Conservation (phyloP, 2,797 vertebrate genomes). For the Nyctalus aviator region DNA sequence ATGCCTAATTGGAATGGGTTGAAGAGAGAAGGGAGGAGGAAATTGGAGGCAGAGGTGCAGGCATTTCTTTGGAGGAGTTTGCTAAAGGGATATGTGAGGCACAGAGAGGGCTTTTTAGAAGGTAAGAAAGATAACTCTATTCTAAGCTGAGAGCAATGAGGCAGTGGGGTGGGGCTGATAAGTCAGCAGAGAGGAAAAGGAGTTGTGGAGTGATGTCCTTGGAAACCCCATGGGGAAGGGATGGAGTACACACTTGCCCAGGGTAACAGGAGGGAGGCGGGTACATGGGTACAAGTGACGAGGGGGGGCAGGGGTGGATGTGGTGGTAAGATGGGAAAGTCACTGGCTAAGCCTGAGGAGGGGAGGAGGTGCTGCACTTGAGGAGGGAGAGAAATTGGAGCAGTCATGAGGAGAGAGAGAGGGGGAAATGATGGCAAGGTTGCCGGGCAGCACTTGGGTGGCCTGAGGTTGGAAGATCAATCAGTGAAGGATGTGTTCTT, state of each 20-base stretch:
- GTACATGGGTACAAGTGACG: neutral
- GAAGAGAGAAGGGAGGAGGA: neutral
- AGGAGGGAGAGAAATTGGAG: neutral
- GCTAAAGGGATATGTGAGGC: neutral
- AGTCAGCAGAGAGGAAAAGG: neutral
- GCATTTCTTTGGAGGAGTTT: neutral
- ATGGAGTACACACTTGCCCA: neutral
- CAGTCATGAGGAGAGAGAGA: neutral
- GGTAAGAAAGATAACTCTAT: neutral
- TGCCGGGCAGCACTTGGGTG: rapidly evolving
- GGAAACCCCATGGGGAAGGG: neutral
- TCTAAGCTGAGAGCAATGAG: neutral
- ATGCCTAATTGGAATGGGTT: neutral
- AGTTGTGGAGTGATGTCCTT: neutral
- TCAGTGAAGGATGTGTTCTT: neutral
- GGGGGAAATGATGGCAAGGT: rapidly evolving
- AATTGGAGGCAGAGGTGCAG: neutral
- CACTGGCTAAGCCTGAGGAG: neutral
- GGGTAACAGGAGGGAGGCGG: neutral
- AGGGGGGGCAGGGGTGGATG: too few species aligned
- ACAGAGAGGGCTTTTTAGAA: neutral
- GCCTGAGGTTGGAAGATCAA: neutral
- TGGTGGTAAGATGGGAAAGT: rapidly evolving
- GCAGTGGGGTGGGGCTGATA: too few species aligned
- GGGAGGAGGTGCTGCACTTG: neutral